Evolutionary conservation across 2,888 invertebrate species (phyloP).

Genomic region (Gymnoscelis rufifasciata): DNA sequence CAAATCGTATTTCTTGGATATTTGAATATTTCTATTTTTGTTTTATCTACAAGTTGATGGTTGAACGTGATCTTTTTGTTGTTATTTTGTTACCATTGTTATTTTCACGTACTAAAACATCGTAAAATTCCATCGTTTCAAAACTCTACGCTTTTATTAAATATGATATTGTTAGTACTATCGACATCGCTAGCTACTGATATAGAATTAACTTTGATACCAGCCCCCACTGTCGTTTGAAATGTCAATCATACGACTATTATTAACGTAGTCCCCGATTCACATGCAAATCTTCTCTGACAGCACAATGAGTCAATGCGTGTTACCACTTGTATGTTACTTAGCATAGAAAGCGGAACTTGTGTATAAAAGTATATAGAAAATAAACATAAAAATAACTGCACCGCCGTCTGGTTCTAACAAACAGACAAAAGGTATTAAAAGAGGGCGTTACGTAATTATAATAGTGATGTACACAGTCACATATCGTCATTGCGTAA

Average conservation of each 20-base stretch:
- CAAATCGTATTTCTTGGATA: slow-evolving; percentile 10
- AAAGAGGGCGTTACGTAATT: slow-evolving; percentile 62
- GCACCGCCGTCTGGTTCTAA: slow-evolving; percentile 40
- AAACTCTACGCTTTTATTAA: too few relatives aligned
- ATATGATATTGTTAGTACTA: slow-evolving; percentile 12
- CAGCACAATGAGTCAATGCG: slow-evolving; percentile 46
- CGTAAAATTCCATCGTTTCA: too few relatives aligned
- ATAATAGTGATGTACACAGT: slow-evolving; percentile 49
- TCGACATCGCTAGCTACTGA: slow-evolving; percentile 15
- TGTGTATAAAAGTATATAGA: slow-evolving; percentile 45
- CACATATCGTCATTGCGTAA: slow-evolving; percentile 53
- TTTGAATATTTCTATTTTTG: slow-evolving; percentile 1
- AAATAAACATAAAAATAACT: slow-evolving; percentile 54
- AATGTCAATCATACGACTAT: slow-evolving; percentile 41
- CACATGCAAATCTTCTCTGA: slow-evolving; percentile 45
- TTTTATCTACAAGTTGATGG: slow-evolving; percentile 7
- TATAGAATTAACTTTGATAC: slow-evolving; percentile 13
- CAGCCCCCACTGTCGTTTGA: slow-evolving; percentile 33
- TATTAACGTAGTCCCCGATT: slow-evolving; percentile 38
- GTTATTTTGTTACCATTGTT: not conserved
- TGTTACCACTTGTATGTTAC: slow-evolving; percentile 48
- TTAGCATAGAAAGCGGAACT: slow-evolving; percentile 59
- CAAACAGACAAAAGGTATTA: slow-evolving; percentile 61
- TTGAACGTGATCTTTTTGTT: slow-evolving; percentile 10
- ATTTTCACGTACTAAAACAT: not conserved